Base-by-base conservation (phyloP, 2,113 vertebrate species). In the Leucosticte australis region DNA sequence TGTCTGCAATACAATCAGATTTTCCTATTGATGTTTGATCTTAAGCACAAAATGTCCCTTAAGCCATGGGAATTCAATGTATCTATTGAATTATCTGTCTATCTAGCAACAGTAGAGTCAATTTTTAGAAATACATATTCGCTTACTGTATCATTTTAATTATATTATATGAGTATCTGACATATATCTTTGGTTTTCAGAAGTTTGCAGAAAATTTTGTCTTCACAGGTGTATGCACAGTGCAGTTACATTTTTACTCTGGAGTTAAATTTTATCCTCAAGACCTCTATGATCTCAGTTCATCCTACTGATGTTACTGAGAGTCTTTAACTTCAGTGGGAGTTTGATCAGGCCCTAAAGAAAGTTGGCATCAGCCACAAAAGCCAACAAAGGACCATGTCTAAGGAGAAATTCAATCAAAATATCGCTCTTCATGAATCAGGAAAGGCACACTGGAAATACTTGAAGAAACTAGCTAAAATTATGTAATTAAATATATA, bases 1-100 rank as follows among this genome's bases (percentile, higher is more conserved):
- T 91, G 47, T 75, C 79, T 80, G 63, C 78, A 95, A 60, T 90
- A 87, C 63, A 83, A 92, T 86, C 74, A 76, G 69, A 80, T 71
- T 59, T 94, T 94, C 83, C 67, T 55, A 64, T 62, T 92, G 64
- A 81, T 95, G 44, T 93, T 96, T 92, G 85, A 94, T 94, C 87
- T 96, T 60, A 81, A 92, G 64, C 67, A 90, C 74, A 94, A 91
- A 95, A 96, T 0, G 20, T 53, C n/a, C 19, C 73, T 93, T 78
- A 93, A 93, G 60, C 89, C 76, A 62, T 0, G 0, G 84, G 78
- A 92, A 87, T 94, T 89, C 91, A 94, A 33, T 70, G 37, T 79
- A 71, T 79, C 87, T 82, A 84, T 82, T 92, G 76, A 92, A 92
- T 87, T 70, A 76, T 56, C 74, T 83, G 19, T 50, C 78, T 53